These are phyloP conservation scores for Hypsibius dujardini DNA, from an alignment of 1,140 invertebrate genomes.

Conservation along the genomic window DNA sequence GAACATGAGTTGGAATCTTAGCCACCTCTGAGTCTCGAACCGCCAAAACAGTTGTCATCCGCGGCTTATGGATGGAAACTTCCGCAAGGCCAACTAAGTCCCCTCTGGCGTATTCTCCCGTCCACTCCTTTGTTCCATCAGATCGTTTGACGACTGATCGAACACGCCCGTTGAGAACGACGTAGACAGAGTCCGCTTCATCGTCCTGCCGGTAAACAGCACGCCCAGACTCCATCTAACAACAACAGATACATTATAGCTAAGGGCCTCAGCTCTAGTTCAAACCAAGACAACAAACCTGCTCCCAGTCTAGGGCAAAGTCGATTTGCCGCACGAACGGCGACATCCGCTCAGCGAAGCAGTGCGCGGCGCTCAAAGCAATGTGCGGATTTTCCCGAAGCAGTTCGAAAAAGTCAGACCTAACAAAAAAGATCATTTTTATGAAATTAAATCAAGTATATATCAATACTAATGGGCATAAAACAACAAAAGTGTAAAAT, in stretches of 20 bases:
- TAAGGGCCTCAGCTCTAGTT: background rate
- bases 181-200: constrained; percentile 82
- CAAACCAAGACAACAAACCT: constrained; percentile 38
- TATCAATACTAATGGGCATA: no score
- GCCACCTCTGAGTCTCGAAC: constrained; percentile 90
- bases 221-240: constrained; percentile 26
- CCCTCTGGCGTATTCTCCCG: constrained; percentile 92
- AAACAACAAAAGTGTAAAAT: no score
- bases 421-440: constrained; percentile 17
- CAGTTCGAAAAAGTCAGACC: constrained; percentile 31
- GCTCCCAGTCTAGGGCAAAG: constrained; percentile 95
- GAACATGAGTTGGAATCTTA: constrained; percentile 83
- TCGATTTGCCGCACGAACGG: constrained; percentile 95
- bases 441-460: background rate
- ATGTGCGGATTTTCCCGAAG: constrained; percentile 71
- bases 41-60: constrained; percentile 92
- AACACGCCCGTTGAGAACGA: constrained; percentile 85
- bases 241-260: background rate
- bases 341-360: constrained; percentile 72
- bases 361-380: constrained; percentile 76
- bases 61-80: constrained; percentile 78
- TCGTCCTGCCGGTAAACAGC: constrained; percentile 54
- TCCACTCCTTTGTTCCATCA: constrained; percentile 86
- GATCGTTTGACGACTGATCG: constrained; percentile 76
- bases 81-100: constrained; percentile 86